Evolutionary conservation across 2,113 vertebrate genomes (phyloP).

Genomic region (Vidua chalybeata): DNA sequence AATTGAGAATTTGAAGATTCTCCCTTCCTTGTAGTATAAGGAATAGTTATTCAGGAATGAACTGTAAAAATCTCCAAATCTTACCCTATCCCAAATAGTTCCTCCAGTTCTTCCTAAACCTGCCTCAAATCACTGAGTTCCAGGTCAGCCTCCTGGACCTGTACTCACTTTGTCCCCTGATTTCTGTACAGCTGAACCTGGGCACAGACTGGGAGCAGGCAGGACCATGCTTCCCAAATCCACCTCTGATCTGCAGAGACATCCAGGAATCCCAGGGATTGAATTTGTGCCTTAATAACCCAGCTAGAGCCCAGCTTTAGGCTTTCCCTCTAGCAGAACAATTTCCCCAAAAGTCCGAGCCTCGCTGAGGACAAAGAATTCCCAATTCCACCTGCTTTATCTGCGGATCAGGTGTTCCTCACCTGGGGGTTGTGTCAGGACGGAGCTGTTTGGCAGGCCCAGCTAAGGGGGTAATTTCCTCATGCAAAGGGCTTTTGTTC

Average conservation of each 20-base stretch:
- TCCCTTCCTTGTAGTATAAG: background rate
- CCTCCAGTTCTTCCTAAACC: background rate
- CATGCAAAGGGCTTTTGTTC: background rate
- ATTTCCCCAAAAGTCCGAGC: background rate
- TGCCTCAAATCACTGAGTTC: background rate
- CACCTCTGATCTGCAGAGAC: background rate
- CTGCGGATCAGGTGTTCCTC: background rate
- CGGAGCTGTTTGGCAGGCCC: background rate
- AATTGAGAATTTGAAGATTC: background rate
- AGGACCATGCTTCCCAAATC: background rate
- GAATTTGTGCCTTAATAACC: background rate
- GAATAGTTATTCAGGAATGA: background rate
- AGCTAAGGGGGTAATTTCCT: background rate
- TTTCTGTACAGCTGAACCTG: background rate
- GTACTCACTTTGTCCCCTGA: background rate
- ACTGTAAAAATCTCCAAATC: background rate
- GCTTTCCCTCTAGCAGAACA: background rate
- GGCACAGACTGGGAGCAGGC: background rate
- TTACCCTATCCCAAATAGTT: accelerated
- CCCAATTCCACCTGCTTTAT: background rate
- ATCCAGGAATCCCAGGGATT: background rate
- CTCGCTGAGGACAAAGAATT: background rate
- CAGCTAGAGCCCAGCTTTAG: background rate
- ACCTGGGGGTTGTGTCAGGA: background rate
- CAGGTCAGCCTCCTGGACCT: background rate